Base-by-base conservation (phyloP, 2,888 invertebrate genomes). In the Tachina lurida region DNA sequence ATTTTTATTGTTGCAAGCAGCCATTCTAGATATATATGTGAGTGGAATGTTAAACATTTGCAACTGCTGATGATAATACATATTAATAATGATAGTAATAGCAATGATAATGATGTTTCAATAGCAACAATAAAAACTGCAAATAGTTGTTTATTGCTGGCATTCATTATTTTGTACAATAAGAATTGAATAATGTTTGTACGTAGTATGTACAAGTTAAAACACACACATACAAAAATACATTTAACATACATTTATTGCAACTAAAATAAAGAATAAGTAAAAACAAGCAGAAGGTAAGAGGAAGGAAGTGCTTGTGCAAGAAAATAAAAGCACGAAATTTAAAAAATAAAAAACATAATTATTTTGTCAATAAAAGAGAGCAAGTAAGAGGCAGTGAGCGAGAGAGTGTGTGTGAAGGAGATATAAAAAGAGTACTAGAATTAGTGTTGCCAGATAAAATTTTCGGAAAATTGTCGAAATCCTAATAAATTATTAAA, bases 21-120 rank as follows among this genome's bases (percentile, higher is more conserved):
- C 70, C 62, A 68, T 31, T 31, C 7, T 31, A 31, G 2, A 4
- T 31, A 31, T 31, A 7, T 31, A 68, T 81, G 62, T 84, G 76
- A 77, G 58, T 84, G 77, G 68, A 84, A 81, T 84, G 80, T 49
- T 77, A 84, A 81, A 81, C 78, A 82, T 75, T 75, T 86, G 78
- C 56, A 43, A 77, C 70, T 71, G 75, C 49, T 71, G 60, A 39
- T 45, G 45, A 83, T 47, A 13, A 43, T 45, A 19, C 3, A 45
- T 45, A 13, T 45, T n/a, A 60, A 41, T 63, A 41, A 17, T 41
- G 62, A 31, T 43, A n/a, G 67, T 49, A 19, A 68, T 54, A 70
- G 43, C 15, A 43, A 70, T 43, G 70, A 47, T 62, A 45, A 17
- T 47, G 52, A 43, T 82, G 47, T 47, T 70, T 63, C 56, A 56